A percentile compares a stretch with the other conserved stretches of the same genome.
phyloP scores from a whole-genome alignment of 2,888 invertebrate genomes.

The Allacma fusca region DNA sequence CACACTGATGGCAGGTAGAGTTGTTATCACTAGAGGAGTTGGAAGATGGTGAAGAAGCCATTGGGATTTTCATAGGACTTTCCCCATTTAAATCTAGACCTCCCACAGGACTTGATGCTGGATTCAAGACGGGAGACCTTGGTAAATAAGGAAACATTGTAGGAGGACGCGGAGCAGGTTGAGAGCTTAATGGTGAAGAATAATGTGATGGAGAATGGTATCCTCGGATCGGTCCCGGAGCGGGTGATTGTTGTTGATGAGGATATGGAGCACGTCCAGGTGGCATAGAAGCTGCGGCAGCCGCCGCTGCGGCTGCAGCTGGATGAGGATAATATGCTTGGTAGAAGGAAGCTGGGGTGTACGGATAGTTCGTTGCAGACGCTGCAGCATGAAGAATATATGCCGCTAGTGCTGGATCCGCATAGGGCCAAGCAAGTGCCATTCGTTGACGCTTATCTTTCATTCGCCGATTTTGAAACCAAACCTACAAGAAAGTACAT shows the following conservation, averaged over 20 bases:
- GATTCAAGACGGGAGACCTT: slow-evolving; percentile 47
- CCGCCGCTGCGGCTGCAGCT: slow-evolving; percentile 65
- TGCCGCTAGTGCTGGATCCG: slow-evolving; percentile 92
- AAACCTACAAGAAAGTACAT: slow-evolving; percentile 73
- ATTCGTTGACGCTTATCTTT: slow-evolving; percentile 96
- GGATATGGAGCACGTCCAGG: slow-evolving; percentile 64
- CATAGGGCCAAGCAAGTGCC: slow-evolving; percentile 94
- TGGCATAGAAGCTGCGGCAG: slow-evolving; percentile 68
- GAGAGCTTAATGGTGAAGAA: slow-evolving; percentile 45
- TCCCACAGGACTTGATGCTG: slow-evolving; percentile 54
- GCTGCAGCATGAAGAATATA: slow-evolving; percentile 86
- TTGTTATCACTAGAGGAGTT: slow-evolving; percentile 55
- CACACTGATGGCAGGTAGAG: slow-evolving; percentile 59
- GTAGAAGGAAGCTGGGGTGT: slow-evolving; percentile 64
- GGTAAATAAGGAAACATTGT: slow-evolving; percentile 52
- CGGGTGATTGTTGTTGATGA: slow-evolving; percentile 60
- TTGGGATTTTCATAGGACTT: slow-evolving; percentile 52
- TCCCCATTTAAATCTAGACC: slow-evolving; percentile 36
- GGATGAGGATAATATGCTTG: slow-evolving; percentile 60
- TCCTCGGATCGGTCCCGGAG: slow-evolving; percentile 62
- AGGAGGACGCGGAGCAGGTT: slow-evolving; percentile 48
- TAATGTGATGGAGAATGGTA: slow-evolving; percentile 61
- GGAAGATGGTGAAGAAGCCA: slow-evolving; percentile 58
- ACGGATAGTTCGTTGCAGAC: slow-evolving; percentile 69
- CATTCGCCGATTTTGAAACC: slow-evolving; percentile 98